phyloP scores from a whole-genome alignment of 2,797 vertebrate species.

The Peromyscus attwateri region DNA sequence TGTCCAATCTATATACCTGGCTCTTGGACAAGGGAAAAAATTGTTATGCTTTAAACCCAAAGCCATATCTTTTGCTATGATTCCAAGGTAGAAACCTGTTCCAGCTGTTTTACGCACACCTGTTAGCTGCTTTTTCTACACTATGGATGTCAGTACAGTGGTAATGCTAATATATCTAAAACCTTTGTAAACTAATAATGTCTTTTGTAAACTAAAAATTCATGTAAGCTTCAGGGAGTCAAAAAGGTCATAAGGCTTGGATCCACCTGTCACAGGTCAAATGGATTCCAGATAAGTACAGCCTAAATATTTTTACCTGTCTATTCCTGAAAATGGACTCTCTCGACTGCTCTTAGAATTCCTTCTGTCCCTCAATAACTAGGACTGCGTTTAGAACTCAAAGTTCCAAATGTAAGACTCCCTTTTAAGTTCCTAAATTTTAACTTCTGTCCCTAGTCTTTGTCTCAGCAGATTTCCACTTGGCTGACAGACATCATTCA shows the following conservation, averaged over 20 bases:
- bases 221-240: not conserved
- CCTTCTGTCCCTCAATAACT: not conserved
- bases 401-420: not conserved
- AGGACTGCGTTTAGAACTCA: not conserved
- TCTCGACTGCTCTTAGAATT: not conserved
- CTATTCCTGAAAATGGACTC: not conserved
- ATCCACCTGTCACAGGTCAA: not conserved
- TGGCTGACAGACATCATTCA: not conserved
- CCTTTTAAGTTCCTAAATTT: not conserved
- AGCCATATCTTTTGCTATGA: not conserved
- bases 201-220: not conserved
- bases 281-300: not conserved
- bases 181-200: not conserved
- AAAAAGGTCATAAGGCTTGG: not conserved
- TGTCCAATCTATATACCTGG: not conserved
- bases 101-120: not conserved
- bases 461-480: not conserved
- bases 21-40: not conserved
- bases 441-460: not conserved
- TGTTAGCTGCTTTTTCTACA: not conserved
- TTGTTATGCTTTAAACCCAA: not conserved
- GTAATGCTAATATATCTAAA: not conserved
- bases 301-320: not conserved
- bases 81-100: not conserved
- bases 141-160: not conserved